phyloP scores from a whole-genome alignment of 92 coral and sea anemone genomes.

The Phenganax subtilis region DNA sequence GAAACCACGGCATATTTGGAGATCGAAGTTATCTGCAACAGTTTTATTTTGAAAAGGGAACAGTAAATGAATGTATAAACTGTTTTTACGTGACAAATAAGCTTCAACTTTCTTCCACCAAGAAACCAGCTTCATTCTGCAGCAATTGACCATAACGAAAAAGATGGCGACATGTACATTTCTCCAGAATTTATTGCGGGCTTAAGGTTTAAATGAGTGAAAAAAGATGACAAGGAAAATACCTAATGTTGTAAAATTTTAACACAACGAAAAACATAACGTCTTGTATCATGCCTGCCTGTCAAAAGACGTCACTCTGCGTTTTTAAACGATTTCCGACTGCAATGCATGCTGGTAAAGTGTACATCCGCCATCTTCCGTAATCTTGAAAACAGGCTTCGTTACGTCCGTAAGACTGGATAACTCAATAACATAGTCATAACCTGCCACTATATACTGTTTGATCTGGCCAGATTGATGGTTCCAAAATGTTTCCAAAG shows the following conservation, averaged over 20 bases:
- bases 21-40: slow-evolving; percentile 4
- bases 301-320: too few relatives aligned
- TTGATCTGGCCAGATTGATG: slow-evolving; percentile 19
- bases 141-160: background rate
- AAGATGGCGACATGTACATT: too few relatives aligned
- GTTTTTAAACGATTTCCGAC: too few relatives aligned
- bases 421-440: slow-evolving; percentile 9
- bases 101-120: slow-evolving; percentile 5
- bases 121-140: background rate
- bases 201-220: too few relatives aligned
- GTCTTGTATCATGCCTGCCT: too few relatives aligned
- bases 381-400: too few relatives aligned
- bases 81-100: background rate
- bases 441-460: background rate
- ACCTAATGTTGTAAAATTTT: too few relatives aligned
- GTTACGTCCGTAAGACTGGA: slow-evolving; percentile 10
- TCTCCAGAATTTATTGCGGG: too few relatives aligned
- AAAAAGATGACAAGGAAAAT: too few relatives aligned
- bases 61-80: background rate
- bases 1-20: background rate
- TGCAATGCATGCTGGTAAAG: background rate
- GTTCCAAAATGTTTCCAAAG: slow-evolving; percentile 1
- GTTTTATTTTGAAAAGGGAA: background rate
- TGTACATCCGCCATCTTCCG: background rate
- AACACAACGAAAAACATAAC: too few relatives aligned